Percentiles rank a stretch among this genome's conserved stretches.
These are phyloP conservation scores for Dascyllus trimaculatus DNA, from an alignment of 2,113 vertebrate genomes.

Conservation along the genomic window DNA sequence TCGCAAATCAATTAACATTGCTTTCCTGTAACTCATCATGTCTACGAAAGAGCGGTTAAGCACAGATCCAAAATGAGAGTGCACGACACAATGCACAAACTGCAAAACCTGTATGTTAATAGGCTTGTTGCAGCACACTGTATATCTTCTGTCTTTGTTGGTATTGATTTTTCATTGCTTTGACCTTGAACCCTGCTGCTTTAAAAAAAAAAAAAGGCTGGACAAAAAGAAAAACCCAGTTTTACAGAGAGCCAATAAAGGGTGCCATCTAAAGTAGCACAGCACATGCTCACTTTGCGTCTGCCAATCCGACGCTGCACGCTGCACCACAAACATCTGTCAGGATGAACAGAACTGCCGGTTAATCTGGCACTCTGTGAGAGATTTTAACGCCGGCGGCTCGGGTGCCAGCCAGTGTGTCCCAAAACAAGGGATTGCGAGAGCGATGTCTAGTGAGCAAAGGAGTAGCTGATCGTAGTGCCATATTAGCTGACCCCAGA, in stretches of 20 bases:
- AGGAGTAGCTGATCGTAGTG: constrained; percentile 62
- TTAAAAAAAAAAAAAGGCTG: background rate
- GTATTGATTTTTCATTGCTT: background rate
- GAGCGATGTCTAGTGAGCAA: constrained; percentile 17
- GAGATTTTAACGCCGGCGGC: constrained; percentile 40
- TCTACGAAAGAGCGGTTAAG: no score
- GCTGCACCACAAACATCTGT: constrained; percentile 57
- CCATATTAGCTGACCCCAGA: constrained; percentile 85
- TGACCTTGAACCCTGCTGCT: constrained; percentile 30
- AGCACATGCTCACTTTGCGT: constrained; percentile 33
- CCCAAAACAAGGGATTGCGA: constrained; percentile 56
- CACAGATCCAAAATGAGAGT: background rate
- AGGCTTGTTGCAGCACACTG: background rate
- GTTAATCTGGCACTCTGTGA: constrained; percentile 54
- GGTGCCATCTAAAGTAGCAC: constrained; percentile 3
- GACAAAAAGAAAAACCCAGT: background rate
- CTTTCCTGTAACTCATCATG: constrained; percentile 1
- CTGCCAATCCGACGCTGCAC: constrained; percentile 29
- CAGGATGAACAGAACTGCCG: constrained; percentile 27
- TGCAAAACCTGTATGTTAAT: background rate
- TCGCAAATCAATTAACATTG: constrained; percentile 20
- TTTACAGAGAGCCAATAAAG: constrained; percentile 14
- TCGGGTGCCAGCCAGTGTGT: constrained; percentile 33
- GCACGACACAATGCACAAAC: background rate
- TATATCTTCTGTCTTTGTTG: constrained; percentile 1